These are phyloP conservation scores for Microcaecilia unicolor DNA, from an alignment of 2,797 vertebrate genomes.

Conservation along the genomic window DNA sequence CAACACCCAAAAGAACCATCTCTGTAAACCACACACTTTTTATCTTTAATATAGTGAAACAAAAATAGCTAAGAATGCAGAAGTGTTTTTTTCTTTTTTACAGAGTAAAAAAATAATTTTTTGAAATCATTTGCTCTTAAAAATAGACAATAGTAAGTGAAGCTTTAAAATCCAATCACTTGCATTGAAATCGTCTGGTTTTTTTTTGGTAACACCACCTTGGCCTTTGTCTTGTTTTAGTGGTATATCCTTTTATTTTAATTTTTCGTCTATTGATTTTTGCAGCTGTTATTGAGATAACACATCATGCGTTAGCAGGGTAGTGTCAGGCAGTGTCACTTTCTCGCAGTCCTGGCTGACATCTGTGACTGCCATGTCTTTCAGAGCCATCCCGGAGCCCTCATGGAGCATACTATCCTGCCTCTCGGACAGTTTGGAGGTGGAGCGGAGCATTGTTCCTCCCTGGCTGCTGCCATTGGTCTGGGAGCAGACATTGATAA, in stretches of 20 bases:
- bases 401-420: conserved; percentile 31
- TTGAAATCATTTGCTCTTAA: conserved; percentile 42
- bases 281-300: conserved; percentile 59
- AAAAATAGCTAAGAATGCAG: conserved; percentile 42
- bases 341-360: conserved; percentile 53
- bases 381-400: conserved; percentile 39
- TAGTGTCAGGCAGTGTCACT: conserved; percentile 2
- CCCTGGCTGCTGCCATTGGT: conserved; percentile 72
- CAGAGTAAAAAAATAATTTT: conserved; percentile 42
- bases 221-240: neutral
- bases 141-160: conserved; percentile 40
- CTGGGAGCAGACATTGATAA: conserved; percentile 73
- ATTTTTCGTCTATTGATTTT: neutral
- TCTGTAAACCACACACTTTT: conserved; percentile 33
- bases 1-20: no score
- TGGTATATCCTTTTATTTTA: neutral
- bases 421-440: conserved; percentile 28
- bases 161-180: conserved; percentile 29
- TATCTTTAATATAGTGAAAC: conserved; percentile 34
- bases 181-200: conserved; percentile 9
- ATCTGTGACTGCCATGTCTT: conserved; percentile 63
- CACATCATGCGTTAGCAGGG: conserved; percentile 39
- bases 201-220: no score
- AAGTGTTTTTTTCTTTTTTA: conserved; percentile 31
- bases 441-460: conserved; percentile 38